phyloP scores from a whole-genome alignment of 2,797 vertebrate species.

The Galaxias olidus region DNA sequence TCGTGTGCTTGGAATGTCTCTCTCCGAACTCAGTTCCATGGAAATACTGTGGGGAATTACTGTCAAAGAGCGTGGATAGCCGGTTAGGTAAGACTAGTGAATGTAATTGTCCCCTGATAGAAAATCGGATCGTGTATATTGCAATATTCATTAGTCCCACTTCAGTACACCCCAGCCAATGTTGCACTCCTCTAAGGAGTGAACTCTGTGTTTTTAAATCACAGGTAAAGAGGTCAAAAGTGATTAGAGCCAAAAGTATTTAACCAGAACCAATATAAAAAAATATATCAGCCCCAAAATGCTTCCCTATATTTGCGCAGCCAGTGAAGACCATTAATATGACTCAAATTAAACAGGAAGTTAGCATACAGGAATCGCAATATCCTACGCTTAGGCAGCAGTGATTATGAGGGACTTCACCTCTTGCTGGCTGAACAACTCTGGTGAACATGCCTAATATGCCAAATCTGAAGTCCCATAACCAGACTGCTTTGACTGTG shows the following conservation, averaged over 20 bases:
- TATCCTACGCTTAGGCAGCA: not conserved
- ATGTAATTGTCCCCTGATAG: not conserved
- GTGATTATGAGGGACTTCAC: conserved; percentile 7
- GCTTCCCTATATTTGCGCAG: conserved; percentile 8
- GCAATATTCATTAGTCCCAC: conserved; percentile 27
- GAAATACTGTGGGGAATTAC: no score
- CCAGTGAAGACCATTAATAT: conserved; percentile 15
- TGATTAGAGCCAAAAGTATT: conserved; percentile 21
- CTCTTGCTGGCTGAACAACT: no score
- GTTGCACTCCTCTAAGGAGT: conserved; percentile 26
- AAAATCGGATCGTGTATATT: conserved; percentile 24
- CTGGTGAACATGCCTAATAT: no score
- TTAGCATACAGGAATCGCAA: conserved; percentile 1
- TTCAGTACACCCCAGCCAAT: conserved; percentile 13
- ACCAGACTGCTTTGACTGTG: no score
- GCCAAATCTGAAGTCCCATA: no score
- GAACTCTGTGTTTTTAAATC: conserved; percentile 35
- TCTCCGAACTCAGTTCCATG: no score
- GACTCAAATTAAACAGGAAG: conserved; percentile 15
- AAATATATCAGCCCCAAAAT: conserved; percentile 32
- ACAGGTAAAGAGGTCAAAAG: conserved; percentile 26
- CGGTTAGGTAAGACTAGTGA: not conserved
- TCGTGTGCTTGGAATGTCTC: no score
- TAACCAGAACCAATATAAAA: conserved; percentile 37
- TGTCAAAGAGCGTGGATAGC: no score